Evolutionary conservation across 2,797 vertebrate species (phyloP), one percentile per base, ranked within the genome.

Genomic region (Pelodytes ibericus): DNA sequence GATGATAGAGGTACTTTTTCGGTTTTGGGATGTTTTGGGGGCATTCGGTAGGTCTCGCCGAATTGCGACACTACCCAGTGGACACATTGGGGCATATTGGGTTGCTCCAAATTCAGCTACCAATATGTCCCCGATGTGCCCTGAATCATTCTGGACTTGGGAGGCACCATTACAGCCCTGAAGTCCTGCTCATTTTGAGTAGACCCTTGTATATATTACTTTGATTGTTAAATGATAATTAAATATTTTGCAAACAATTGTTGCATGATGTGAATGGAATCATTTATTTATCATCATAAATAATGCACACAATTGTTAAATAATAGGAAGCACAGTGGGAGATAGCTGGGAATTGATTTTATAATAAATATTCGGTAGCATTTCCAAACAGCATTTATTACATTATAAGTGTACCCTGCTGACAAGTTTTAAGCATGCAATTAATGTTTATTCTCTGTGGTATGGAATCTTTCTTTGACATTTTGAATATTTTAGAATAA

Each of bases 401-500:
- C 75, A 66, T 53, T 77, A 49, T 67, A 72, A 77, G 69, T 33
- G 69, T 66, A 60, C 61, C 75, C 69, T 53, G 69, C 75, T 77
- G 75, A 67, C 53, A 77, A 72, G 69, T 66, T 72, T 65, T 72
- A 77, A 72, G 75, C 39, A 60, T 72, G 75, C 53, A 77, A 72
- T 77, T 77, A 77, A 72, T 77, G 75, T 41, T 53, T 26, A 77
- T 66, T 77, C 75, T 72, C 62, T 64, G 24, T 72, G 49, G 69
- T 66, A 72, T 67, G 24, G 53, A 72, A 66, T 44, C 25, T 7
- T 77, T 72, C 29, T 36, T 59, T 72, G 68, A 72, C 69, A 61
- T 77, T 77, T 72, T 59, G 57, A 77, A 65, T 44, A 67, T 77
- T 77, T 77, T 72, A 77, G 62, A 51, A 69, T 72, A 66, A 77